These are phyloP conservation scores for Coptodon rendalli DNA, from an alignment of 2,113 vertebrate genomes.

Conservation along the genomic window DNA sequence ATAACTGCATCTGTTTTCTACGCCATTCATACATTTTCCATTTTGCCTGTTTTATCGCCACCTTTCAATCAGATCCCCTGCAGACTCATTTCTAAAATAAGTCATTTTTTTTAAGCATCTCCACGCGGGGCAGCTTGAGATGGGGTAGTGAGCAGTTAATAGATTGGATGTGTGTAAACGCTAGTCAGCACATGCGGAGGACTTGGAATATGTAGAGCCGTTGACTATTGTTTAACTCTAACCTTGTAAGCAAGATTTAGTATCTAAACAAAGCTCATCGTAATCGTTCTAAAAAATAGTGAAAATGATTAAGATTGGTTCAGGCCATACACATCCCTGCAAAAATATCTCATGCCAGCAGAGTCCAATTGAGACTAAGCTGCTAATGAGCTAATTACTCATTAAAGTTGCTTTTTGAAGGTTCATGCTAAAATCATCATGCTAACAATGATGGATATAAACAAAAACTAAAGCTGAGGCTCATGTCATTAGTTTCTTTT, in stretches of 20 bases:
- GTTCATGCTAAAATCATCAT: background rate
- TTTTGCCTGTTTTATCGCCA: constrained; percentile 61
- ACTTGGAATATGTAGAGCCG: background rate
- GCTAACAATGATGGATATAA: background rate
- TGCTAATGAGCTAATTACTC: background rate
- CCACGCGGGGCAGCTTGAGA: constrained; percentile 27
- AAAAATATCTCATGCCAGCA: background rate
- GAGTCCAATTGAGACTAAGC: background rate
- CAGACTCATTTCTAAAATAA: constrained; percentile 84
- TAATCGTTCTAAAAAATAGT: background rate
- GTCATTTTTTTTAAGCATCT: constrained; percentile 87
- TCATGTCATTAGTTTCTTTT: background rate
- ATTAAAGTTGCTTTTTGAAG: background rate
- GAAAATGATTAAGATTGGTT: background rate
- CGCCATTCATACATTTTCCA: constrained; percentile 65
- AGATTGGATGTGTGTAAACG: background rate
- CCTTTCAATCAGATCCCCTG: constrained; percentile 49
- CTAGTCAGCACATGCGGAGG: background rate
- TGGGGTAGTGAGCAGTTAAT: background rate
- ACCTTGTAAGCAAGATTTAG: background rate
- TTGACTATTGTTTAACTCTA: background rate
- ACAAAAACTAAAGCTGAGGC: background rate
- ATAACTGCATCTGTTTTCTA: constrained; percentile 66
- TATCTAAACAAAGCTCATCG: background rate
- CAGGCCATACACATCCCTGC: background rate